These are phyloP conservation scores for Arothron firmamentum DNA, from an alignment of 2,113 vertebrate species.

Conservation along the genomic window DNA sequence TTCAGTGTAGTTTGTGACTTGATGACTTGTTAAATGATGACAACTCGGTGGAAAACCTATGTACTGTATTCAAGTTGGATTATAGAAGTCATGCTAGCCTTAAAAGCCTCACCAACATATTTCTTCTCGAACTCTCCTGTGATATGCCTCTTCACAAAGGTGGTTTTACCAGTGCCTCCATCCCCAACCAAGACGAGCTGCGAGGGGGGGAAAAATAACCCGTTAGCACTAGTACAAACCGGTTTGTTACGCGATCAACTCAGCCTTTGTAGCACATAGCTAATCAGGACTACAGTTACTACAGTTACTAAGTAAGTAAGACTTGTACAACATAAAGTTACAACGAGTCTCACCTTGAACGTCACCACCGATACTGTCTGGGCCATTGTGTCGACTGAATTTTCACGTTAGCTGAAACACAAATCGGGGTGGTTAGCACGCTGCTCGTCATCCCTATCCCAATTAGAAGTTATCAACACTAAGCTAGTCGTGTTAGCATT, in stretches of 20 bases:
- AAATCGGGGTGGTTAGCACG: constrained; percentile 57
- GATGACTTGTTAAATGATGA: too few species aligned
- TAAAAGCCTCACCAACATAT: constrained; percentile 86
- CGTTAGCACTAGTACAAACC: constrained; percentile 30
- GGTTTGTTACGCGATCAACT: constrained; percentile 28
- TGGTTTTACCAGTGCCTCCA: constrained; percentile 96
- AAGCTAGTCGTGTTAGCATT: neutral
- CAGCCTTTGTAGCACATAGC: neutral
- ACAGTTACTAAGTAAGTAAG: too few species aligned
- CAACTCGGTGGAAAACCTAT: too few species aligned
- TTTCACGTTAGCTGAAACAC: constrained; percentile 41
- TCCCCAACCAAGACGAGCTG: constrained; percentile 96
- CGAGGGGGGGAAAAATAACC: neutral
- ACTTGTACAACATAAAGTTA: too few species aligned
- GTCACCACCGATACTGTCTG: constrained; percentile 38
- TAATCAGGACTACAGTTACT: too few species aligned
- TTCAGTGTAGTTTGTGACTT: too few species aligned
- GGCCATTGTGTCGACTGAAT: constrained; percentile 48
- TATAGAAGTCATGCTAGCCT: too few species aligned
- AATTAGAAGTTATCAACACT: neutral
- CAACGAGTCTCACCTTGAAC: constrained; percentile 34
- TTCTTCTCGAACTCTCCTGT: constrained; percentile 99
- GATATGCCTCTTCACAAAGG: constrained; percentile 95
- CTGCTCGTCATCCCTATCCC: neutral
- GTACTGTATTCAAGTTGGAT: too few species aligned